A percentile compares a stretch with the other conserved stretches of the same genome.
Conservation (phyloP, 2,113 vertebrate genomes). For the Hassar affinis region DNA sequence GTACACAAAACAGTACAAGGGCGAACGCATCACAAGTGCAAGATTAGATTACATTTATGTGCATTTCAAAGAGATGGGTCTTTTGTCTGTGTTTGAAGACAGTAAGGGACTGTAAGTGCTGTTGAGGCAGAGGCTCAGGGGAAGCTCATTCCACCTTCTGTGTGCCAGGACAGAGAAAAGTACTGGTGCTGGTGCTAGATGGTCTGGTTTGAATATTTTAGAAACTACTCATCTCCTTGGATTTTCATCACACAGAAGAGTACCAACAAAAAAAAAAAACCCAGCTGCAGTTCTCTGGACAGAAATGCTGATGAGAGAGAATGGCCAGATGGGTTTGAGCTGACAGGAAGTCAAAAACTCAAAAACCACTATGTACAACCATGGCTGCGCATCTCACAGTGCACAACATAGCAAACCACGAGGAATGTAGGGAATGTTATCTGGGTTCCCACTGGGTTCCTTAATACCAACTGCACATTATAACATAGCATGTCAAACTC, state of each 20-base stretch:
- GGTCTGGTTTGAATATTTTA: neutral
- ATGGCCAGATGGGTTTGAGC: too few species aligned
- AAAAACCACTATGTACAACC: conserved; percentile 1
- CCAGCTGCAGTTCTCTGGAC: neutral
- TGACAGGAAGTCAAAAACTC: neutral
- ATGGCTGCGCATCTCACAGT: neutral
- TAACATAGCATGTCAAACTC: neutral
- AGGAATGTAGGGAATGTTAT: neutral
- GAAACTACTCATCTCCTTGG: neutral
- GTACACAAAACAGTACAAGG: too few species aligned
- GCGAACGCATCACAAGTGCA: too few species aligned
- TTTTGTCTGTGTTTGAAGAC: too few species aligned
- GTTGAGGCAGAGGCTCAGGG: too few species aligned
- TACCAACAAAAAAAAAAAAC: neutral
- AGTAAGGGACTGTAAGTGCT: too few species aligned
- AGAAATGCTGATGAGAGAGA: neutral
- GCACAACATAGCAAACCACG: neutral
- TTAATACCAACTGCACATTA: neutral
- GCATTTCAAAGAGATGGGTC: too few species aligned
- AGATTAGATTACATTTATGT: too few species aligned
- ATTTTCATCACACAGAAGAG: neutral
- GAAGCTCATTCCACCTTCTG: too few species aligned
- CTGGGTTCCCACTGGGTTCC: neutral
- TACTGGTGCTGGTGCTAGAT: neutral
- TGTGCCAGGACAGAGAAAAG: too few species aligned